phyloP scores from a whole-genome alignment of 2,888 invertebrate genomes.

The Pecten maximus region DNA sequence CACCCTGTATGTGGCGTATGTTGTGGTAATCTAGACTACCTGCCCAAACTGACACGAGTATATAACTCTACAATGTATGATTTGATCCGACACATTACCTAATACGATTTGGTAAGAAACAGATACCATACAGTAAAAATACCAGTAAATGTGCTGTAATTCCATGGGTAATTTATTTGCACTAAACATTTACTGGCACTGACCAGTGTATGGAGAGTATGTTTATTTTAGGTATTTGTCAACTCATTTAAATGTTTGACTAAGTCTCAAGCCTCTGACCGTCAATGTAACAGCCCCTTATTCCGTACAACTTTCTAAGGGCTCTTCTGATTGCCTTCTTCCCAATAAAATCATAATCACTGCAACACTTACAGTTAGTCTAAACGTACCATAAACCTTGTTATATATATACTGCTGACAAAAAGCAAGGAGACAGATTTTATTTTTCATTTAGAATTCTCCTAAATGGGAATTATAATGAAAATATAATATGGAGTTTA shows the following conservation, averaged over 20 bases:
- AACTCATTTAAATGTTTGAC: conserved; percentile 28
- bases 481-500: no score
- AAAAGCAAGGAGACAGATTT: no score
- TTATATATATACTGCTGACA: no score
- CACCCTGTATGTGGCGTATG: no score
- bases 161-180: conserved; percentile 1
- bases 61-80: no score
- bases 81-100: no score
- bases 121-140: not conserved
- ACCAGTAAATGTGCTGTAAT: not conserved
- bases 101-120: no score
- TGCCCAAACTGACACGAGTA: no score
- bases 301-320: not conserved
- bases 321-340: not conserved
- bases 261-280: not conserved
- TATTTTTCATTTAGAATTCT: no score
- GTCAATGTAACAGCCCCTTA: not conserved
- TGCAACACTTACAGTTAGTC: not conserved
- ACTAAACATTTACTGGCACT: conserved; percentile 13
- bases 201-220: not conserved
- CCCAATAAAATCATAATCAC: not conserved
- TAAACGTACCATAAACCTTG: no score
- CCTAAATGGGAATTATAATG: no score
- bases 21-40: no score
- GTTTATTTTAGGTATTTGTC: conserved; percentile 12